Conservation (phyloP, 2,797 vertebrate species). For the Chlorospingus semifuscus region DNA sequence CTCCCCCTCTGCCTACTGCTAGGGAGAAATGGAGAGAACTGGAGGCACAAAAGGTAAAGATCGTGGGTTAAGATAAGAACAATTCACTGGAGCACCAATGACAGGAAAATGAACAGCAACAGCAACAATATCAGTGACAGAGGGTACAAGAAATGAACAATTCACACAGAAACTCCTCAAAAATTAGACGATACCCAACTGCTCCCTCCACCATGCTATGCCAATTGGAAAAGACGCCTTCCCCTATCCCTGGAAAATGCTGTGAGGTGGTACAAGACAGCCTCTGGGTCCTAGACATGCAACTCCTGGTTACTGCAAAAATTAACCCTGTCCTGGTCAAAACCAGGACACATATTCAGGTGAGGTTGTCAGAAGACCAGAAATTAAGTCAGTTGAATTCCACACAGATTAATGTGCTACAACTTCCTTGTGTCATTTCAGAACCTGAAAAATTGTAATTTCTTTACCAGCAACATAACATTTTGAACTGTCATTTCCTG, state of each 20-base stretch:
- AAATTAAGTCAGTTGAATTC: background rate
- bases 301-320: background rate
- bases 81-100: background rate
- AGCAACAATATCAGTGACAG: background rate
- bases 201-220: accelerated
- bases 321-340: background rate
- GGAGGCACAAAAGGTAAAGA: background rate
- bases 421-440: background rate
- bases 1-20: background rate
- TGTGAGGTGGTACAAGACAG: background rate
- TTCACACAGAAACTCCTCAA: background rate
- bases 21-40: background rate
- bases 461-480: background rate
- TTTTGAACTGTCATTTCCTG: background rate
- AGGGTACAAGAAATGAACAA: background rate
- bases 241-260: background rate
- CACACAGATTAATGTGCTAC: background rate
- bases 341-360: background rate
- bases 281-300: background rate
- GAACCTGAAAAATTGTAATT: background rate
- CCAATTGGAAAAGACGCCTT: accelerated
- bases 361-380: background rate
- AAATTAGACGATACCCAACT: too few relatives aligned
- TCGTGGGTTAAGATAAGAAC: background rate
- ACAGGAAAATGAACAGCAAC: background rate